Evolutionary conservation across 2,888 invertebrate species (phyloP), one percentile per base, ranked within the genome.

Genomic region (Zelleria hepariella): DNA sequence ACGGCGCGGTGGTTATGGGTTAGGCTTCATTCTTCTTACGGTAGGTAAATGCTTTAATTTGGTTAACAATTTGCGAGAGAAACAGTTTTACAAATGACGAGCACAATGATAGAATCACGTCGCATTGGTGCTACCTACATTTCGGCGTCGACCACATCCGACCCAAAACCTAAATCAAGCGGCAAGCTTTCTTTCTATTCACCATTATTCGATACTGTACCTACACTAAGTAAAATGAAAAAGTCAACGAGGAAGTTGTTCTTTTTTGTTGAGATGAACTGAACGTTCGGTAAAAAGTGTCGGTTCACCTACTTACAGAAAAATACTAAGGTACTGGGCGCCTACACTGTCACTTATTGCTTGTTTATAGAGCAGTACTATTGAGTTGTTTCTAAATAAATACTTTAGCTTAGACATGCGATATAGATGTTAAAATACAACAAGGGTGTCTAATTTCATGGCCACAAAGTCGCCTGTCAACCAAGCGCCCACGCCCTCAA

Each of bases 141-240:
- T 58, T 54, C 54, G 53, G 47, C 23, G 10, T 15, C 48, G 20
- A 58, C 58, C 55, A 58, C 60, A 56, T 60, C 60, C 60, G 60
- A 58, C 56, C 60, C 27, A 60, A 27, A 60, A 58, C 47, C 27
- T 55, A 54, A 60, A 55, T 55, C n/a, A 54, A 60, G 54, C 60
- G 60, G 47, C 55, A 49, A 58, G 24, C 20, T 27, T 42, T 42
- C 49, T 48, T 52, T 57, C 56, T 55, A 32, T 55, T 55, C 55
- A 32, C 32, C 15, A 55, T 27, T 18, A 55, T 32, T 55, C 21
- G 54, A 18, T 25, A 26, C 27, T 27, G 10, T 20, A 55, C 32
- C 32, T 42, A 42, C 32, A 42, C 32, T 21, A 55, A 55, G 27
- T 21, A 21, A 53, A 32, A 18, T 20, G 24, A 55, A 55, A 55